Evolutionary conservation across 1,140 invertebrate genomes (phyloP), one percentile per base, ranked within the genome.

Genomic region (Propsilocerus akamusi): DNA sequence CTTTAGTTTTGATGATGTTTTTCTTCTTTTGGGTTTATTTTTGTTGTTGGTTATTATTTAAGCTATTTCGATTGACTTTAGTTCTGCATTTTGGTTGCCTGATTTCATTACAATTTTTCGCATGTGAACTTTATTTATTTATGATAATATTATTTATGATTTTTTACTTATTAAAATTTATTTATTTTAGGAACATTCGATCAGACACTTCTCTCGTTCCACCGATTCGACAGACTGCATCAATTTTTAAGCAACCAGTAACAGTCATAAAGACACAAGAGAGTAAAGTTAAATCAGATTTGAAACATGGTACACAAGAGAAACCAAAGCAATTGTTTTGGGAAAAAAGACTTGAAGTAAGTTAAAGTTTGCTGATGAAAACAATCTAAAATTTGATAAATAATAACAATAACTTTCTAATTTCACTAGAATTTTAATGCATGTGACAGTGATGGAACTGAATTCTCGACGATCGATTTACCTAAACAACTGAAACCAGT

Each of bases 211-310:
- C 87, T 20, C 65, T 97, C 22, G 83, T 93, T 26, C 86, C 94
- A 49, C 95, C 96, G 17, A 97, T 97, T 50, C 73, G 95, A 51
- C 94, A 98, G 71, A 98, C 94, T 6, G 93, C 93, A 3, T 97
- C 92, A 2, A 97, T 98, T 62, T 98, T 98, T 60, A 98, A 98
- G 63, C 95, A 98, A 63, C 94, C 95, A 14, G 95, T 99, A 0
- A 97, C 93, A 5, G 84, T 97, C 17, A 80, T 90, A 53, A 90
- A 88, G 68, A 90, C 81, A 53, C 82, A 89, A 68, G 85, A 89
- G 56, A 81, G 80, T 53, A 88, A 86, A 72, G 83, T 90, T 0
- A 93, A 91, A 65, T 74, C 77, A 26, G 91, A 95, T 59, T 74
- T 89, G 47, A 94, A 95, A 65, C 85, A 89, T 69, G 87, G 86